A percentile compares a stretch with the other conserved stretches of the same genome.
Conservation (phyloP, 2,113 vertebrate species). For the Coregonus clupeaformis region DNA sequence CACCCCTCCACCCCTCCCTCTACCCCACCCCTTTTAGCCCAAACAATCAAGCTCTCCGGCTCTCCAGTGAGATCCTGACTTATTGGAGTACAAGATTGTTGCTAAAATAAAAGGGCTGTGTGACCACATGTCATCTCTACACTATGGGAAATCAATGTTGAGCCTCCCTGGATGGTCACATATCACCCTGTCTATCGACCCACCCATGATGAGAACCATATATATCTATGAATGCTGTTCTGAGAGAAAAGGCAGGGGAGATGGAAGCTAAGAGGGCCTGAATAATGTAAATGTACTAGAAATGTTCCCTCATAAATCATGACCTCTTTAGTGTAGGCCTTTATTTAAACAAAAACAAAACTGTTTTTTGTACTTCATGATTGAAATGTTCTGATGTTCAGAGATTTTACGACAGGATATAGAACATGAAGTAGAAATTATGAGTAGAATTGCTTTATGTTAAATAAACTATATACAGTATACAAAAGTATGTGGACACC, state of each 20-base stretch:
- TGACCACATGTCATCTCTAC: conserved; percentile 61
- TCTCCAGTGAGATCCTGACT: conserved; percentile 41
- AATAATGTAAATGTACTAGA: background rate
- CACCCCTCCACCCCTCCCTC: background rate
- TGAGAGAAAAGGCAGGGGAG: conserved; percentile 22
- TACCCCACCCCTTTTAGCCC: too few species aligned
- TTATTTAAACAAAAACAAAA: too few species aligned
- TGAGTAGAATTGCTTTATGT: too few species aligned
- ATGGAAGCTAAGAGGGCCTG: conserved; percentile 18
- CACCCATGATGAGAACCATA: conserved; percentile 47
- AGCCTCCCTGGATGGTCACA: conserved; percentile 55
- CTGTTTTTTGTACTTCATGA: too few species aligned
- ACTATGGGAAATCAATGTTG: conserved; percentile 68
- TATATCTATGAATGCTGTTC: conserved; percentile 32
- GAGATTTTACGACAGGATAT: too few species aligned
- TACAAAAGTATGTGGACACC: too few species aligned
- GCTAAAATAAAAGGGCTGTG: conserved; percentile 56
- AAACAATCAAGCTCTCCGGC: background rate
- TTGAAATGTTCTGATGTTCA: too few species aligned
- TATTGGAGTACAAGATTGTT: conserved; percentile 54
- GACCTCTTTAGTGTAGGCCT: background rate
- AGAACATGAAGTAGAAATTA: too few species aligned
- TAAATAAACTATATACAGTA: too few species aligned
- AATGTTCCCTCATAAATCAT: background rate
- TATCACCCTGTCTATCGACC: conserved; percentile 62